These are phyloP conservation scores for Escarpia spicata DNA, from an alignment of 2,888 invertebrate species.

Conservation along the genomic window DNA sequence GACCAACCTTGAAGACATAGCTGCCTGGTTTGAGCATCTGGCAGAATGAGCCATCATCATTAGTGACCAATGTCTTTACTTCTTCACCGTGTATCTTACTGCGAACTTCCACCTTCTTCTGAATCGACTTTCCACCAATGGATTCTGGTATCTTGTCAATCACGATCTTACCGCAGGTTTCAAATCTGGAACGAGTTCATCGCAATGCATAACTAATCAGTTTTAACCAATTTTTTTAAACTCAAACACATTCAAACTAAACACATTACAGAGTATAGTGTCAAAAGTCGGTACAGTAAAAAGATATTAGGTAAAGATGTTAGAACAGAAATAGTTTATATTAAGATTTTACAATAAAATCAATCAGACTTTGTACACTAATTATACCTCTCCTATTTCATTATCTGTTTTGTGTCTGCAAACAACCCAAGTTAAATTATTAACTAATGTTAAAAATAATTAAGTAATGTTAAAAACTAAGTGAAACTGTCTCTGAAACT, in stretches of 20 bases:
- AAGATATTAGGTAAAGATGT: too few species aligned
- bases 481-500: too few species aligned
- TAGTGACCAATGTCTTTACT: not conserved
- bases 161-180: slow-evolving; percentile 71
- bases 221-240: not conserved
- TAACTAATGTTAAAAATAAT: too few species aligned
- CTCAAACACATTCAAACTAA: not conserved
- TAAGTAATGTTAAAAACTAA: too few species aligned
- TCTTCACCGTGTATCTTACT: slow-evolving; percentile 47
- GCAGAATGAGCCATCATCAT: slow-evolving; percentile 74
- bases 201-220: not conserved
- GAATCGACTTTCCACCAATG: slow-evolving; percentile 43
- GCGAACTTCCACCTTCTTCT: slow-evolving; percentile 50
- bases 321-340: too few species aligned
- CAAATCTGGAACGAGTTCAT: slow-evolving; percentile 68
- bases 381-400: too few species aligned
- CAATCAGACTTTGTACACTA: too few species aligned
- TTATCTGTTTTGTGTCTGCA: too few species aligned
- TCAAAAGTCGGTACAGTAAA: too few species aligned
- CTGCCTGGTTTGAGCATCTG: slow-evolving; percentile 77
- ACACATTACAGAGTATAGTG: not conserved
- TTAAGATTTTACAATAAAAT: too few species aligned
- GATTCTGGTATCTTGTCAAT: slow-evolving; percentile 61
- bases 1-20: slow-evolving; percentile 71
- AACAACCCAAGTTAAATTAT: too few species aligned